Base-by-base conservation (phyloP, 2,113 vertebrate species). In the Turnix velox region DNA sequence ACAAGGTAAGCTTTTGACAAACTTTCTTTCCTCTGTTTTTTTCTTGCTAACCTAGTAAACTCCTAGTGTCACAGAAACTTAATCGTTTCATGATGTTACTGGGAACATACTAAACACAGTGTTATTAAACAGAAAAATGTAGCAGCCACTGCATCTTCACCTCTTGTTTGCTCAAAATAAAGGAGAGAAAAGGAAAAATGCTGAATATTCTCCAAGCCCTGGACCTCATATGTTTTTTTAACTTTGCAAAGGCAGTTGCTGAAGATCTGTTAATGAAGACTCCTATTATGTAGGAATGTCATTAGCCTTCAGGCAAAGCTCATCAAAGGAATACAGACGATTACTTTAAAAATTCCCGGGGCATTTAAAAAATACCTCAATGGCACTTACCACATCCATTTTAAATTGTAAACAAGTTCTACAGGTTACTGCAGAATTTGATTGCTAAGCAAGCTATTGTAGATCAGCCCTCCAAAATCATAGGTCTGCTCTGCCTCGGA, bases 241-340 rank as follows among this genome's bases (percentile, higher is more conserved):
- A 23, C 35, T 35, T 79, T 35, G 33, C 31, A 27, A 84, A 93
- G 58, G 77, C 59, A 90, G 62, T 61, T 2, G 10, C 52, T 63
- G 68, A 48, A 9, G 12, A 30, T 78, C 67, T 90, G 35, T 68
- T 94, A 94, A 95, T 82, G 77, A 95, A 62, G 58, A 63, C 72
- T 88, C 18, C 72, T 61, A 62, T 90, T 89, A 87, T 54, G 67
- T 51, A 94, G 80, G 84, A 96, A 95, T 94, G 93, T 81, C 89
- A 82, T 55, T 87, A 80, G 79, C 65, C 91, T 96, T 92, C 67
- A 73, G 93, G 92, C 86, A 80, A 89, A 80, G 71, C 68, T 93
- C 59, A 91, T 93, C 88, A 95, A 93, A 97, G 85, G 59, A 93
- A 77, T 90, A 90, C 49, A 79, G 54, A 54, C 43, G 93, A 82